These are phyloP conservation scores for Blastobasis lacticolella DNA, from an alignment of 2,888 invertebrate species.

Conservation along the genomic window DNA sequence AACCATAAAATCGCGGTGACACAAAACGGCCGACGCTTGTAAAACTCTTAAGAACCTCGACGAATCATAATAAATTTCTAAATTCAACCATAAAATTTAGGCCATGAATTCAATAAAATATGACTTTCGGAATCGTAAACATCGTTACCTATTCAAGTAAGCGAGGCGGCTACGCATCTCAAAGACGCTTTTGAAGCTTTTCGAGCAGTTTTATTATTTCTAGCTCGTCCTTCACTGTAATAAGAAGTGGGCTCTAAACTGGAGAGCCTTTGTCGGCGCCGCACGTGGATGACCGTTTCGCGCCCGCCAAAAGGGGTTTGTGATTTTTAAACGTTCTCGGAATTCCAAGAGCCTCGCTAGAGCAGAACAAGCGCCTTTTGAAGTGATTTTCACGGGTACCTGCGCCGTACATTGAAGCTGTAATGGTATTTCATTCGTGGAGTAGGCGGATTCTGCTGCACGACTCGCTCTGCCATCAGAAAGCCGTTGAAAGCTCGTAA, in stretches of 20 bases:
- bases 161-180: conserved; percentile 28
- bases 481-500: conserved; percentile 19
- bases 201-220: conserved; percentile 52
- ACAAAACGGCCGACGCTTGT: conserved; percentile 27
- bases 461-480: conserved; percentile 11
- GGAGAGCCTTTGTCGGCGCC: conserved; percentile 43
- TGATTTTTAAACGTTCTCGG: conserved; percentile 39
- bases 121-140: conserved; percentile 51
- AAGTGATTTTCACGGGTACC: conserved; percentile 31
- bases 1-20: conserved; percentile 55
- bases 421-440: conserved; percentile 10
- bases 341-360: conserved; percentile 29
- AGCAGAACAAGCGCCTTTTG: conserved; percentile 25
- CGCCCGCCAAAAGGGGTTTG: conserved; percentile 16
- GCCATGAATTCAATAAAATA: conserved; percentile 45
- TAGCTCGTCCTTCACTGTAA: conserved; percentile 48
- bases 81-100: conserved; percentile 54
- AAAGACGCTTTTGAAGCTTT: conserved; percentile 36
- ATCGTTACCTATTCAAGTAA: conserved; percentile 38
- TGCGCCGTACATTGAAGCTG: conserved; percentile 24
- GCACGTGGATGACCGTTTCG: conserved; percentile 41
- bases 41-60: conserved; percentile 22
- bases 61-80: conserved; percentile 32
- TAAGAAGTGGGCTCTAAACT: conserved; percentile 32
- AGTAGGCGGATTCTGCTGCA: conserved; percentile 19